These are phyloP conservation scores for Puffinus mauretanicus DNA, from an alignment of 2,113 vertebrate species.

Conservation along the genomic window DNA sequence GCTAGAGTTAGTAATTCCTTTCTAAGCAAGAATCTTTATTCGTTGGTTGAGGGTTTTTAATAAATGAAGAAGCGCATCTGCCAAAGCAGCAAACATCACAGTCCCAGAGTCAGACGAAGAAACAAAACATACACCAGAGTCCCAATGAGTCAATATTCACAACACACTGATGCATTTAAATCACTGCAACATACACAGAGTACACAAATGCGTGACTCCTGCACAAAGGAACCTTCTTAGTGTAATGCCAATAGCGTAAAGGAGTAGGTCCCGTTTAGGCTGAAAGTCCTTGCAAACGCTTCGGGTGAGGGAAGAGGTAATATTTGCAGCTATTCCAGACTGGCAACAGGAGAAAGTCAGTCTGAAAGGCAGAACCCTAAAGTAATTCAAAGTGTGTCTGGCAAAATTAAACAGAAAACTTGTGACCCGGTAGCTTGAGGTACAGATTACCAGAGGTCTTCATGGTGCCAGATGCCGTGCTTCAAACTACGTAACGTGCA, in stretches of 20 bases:
- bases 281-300: background rate
- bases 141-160: background rate
- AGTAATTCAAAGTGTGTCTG: background rate
- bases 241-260: background rate
- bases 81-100: constrained; percentile 20
- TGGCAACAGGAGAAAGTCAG: background rate
- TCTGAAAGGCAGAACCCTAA: background rate
- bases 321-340: background rate
- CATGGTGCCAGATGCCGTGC: background rate
- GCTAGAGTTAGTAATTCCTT: constrained; percentile 27
- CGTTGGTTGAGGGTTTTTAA: background rate
- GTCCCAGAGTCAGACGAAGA: constrained; percentile 4
- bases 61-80: background rate
- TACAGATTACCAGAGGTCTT: background rate
- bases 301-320: background rate
- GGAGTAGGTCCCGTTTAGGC: background rate
- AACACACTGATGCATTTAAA: background rate
- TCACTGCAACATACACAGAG: background rate
- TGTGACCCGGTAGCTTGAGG: background rate
- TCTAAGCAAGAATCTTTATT: background rate
- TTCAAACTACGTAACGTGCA: rapidly evolving
- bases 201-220: background rate
- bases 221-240: background rate
- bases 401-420: background rate
- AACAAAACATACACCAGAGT: background rate